Percentiles rank a stretch among this genome's conserved stretches.
phyloP scores from a whole-genome alignment of 2,797 vertebrate genomes.

The Apogon talboti region DNA sequence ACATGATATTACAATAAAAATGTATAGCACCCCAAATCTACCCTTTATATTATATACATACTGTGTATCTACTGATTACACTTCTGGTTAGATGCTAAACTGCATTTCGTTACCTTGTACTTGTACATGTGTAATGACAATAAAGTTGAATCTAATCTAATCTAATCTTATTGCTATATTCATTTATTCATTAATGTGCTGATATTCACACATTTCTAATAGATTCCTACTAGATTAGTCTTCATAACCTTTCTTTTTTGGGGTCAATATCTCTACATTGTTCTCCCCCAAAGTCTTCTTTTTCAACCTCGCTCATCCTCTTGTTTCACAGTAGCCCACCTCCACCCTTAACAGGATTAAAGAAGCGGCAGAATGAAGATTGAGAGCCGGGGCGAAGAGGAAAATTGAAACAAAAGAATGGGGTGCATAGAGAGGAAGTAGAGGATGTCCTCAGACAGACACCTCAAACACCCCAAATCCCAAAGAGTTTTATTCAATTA shows the following conservation, averaged over 20 bases:
- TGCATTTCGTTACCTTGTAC: no score
- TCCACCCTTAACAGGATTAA: conserved; percentile 40
- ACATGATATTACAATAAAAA: no score
- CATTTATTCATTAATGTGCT: conserved; percentile 7
- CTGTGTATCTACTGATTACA: no score
- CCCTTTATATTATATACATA: no score
- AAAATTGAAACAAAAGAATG: conserved; percentile 23
- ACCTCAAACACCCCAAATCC: conserved; percentile 43
- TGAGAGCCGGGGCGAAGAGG: conserved; percentile 7
- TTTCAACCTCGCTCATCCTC: not conserved
- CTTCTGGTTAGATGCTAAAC: no score
- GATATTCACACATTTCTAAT: conserved; percentile 8
- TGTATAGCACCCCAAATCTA: no score
- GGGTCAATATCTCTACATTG: conserved; percentile 4
- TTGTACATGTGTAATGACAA: no score
- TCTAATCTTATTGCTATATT: not conserved
- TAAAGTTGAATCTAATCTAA: no score
- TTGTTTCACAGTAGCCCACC: not conserved
- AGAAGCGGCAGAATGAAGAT: conserved; percentile 36
- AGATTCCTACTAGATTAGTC: conserved; percentile 5
- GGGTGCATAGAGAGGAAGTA: conserved; percentile 23
- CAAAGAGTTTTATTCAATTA: conserved; percentile 66
- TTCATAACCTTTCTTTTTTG: not conserved
- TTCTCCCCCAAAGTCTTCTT: conserved; percentile 5
- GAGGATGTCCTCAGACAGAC: conserved; percentile 40